Evolutionary conservation across 1,140 invertebrate genomes (phyloP).

Genomic region (Drosophila arawakana): DNA sequence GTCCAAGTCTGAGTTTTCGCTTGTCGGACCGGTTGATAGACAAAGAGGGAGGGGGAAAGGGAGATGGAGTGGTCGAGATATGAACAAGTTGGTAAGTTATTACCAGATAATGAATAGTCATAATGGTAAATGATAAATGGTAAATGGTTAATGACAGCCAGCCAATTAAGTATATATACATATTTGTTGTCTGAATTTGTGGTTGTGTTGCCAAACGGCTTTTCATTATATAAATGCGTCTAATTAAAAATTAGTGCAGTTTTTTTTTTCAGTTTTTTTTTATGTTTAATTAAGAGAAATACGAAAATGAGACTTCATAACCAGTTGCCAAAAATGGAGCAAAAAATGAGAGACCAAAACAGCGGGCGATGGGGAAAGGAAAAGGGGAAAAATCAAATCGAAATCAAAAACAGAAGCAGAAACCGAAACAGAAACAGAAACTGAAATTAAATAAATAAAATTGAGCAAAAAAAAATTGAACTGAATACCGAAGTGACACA

Average conservation of each 20-base stretch:
- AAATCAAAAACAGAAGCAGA: conserved; percentile 16
- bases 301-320: conserved; percentile 81
- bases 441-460: conserved; percentile 58
- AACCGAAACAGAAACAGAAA: conserved; percentile 27
- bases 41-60: background rate
- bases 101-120: conserved; percentile 34
- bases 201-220: conserved; percentile 29
- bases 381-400: conserved; percentile 32
- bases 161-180: conserved; percentile 23
- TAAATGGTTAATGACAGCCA: conserved; percentile 28
- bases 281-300: conserved; percentile 71
- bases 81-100: conserved; percentile 21
- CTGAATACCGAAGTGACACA: conserved; percentile 77
- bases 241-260: conserved; percentile 81
- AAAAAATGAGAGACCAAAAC: conserved; percentile 47
- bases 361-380: conserved; percentile 28
- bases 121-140: conserved; percentile 33
- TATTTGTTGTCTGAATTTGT: conserved; percentile 13
- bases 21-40: conserved; percentile 19
- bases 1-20: conserved; percentile 3
- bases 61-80: conserved; percentile 2
- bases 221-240: conserved; percentile 50
- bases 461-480: conserved; percentile 67
- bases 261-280: conserved; percentile 28
- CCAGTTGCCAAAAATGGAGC: conserved; percentile 75